Evolutionary conservation across 2,113 vertebrate genomes (phyloP).

Genomic region (Calonectris borealis): DNA sequence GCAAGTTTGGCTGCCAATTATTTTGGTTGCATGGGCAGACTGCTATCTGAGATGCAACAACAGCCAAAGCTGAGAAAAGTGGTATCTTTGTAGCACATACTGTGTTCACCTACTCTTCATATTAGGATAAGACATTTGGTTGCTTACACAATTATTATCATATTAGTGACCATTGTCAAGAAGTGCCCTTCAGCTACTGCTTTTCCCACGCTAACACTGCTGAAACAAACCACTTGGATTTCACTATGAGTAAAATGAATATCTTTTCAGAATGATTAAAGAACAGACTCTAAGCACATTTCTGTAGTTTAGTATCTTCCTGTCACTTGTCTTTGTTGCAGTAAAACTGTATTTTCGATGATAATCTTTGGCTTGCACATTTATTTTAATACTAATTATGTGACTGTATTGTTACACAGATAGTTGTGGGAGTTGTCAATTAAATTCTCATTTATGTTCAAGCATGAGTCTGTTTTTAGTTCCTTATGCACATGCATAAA

Average conservation of each 20-base stretch:
- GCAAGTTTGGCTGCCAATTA: slow-evolving; percentile 9
- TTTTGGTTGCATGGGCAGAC: background rate
- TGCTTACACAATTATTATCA: slow-evolving; percentile 1
- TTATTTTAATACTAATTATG: slow-evolving; percentile 51
- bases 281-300: background rate
- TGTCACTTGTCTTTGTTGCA: slow-evolving; percentile 16
- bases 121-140: background rate
- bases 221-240: slow-evolving; percentile 5
- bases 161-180: slow-evolving; percentile 7
- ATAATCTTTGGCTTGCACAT: slow-evolving; percentile 37
- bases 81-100: background rate
- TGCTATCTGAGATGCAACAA: background rate
- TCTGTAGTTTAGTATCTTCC: slow-evolving; percentile 25
- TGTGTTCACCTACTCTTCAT: background rate
- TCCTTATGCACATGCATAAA: background rate
- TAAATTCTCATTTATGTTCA: slow-evolving; percentile 48
- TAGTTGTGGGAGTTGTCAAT: slow-evolving; percentile 45
- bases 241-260: background rate
- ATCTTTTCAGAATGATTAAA: slow-evolving; percentile 15
- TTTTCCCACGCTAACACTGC: background rate
- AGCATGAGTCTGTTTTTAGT: background rate
- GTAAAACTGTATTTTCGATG: slow-evolving; percentile 23
- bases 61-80: background rate
- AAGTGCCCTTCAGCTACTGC: background rate
- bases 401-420: slow-evolving; percentile 34